Evolutionary conservation across 2,888 invertebrate genomes (phyloP), one percentile per base, ranked within the genome.

Genomic region (Lasioglossum oenotherae): DNA sequence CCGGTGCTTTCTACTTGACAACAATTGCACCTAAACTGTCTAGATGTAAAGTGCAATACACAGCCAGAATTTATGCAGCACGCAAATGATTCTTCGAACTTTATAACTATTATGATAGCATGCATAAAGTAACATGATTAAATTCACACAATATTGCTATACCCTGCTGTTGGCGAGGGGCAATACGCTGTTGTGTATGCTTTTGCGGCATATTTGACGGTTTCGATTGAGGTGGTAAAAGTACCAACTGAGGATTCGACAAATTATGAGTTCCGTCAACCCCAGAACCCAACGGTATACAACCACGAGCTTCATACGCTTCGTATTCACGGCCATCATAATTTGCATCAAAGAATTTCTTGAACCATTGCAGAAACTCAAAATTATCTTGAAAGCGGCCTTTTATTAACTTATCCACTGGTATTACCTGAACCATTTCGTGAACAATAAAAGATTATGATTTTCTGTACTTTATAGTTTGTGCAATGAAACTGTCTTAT

Each of bases 311-410:
- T 90, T 98, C 98, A 90, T 98, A 96, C 80, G 99, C 98, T 95
- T 99, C 98, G 96, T 99, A 99, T 92, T 99, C 99, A 93, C 98
- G 97, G 91, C 99, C 99, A 95, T 99, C 99, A 96, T 99, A 99
- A 96, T 99, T 99, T 92, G 99, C 99, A 96, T 99, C 99, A 96
- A 99, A 99, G 96, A 99, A 99, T 96, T 99, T 99, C 97, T 99
- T 99, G 97, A 99, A 99, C 99, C 99, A 99, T 97, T 99, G 99
- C 93, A 99, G 98, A 96, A 99, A 99, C 96, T 99, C 99, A 97
- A 99, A 99, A 97, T 99, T 99, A 96, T 99, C 99, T 97, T 99
- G 99, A 96, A 99, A 99, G 95, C 99, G 97, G 95, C 99, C 99
- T 96, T 99, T 99, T 95, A 99, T 99, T 96, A 99, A 97, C 96